Percentiles rank a stretch among this genome's conserved stretches.
Conservation (phyloP, 2,113 vertebrate species). For the Willisornis vidua region DNA sequence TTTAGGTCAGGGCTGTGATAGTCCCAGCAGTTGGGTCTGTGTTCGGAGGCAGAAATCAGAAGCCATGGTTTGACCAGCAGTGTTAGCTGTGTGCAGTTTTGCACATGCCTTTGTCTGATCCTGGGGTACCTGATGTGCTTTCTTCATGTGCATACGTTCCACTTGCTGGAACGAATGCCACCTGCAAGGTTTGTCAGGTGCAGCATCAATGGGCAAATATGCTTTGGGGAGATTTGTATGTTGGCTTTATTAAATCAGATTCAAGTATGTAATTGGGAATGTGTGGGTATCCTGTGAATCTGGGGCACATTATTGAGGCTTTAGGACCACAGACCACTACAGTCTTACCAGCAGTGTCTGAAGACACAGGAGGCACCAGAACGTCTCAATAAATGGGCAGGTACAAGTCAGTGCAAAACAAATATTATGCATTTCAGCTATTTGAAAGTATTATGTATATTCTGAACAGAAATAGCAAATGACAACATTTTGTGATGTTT, state of each 20-base stretch:
- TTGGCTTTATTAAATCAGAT: background rate
- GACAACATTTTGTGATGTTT: background rate
- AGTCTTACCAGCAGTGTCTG: background rate
- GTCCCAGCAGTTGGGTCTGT: background rate
- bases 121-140: background rate
- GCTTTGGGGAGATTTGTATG: background rate
- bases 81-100: background rate
- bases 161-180: background rate
- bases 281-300: background rate
- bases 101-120: background rate
- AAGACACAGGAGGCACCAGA: background rate
- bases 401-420: background rate
- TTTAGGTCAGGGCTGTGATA: background rate
- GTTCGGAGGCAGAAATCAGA: background rate
- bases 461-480: background rate
- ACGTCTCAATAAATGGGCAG: background rate
- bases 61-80: background rate
- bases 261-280: background rate
- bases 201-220: background rate
- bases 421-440: background rate
- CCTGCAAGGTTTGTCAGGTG: background rate
- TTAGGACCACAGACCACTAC: background rate
- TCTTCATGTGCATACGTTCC: background rate
- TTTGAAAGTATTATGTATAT: background rate
- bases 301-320: fast-evolving